A percentile compares a stretch with the other conserved stretches of the same genome.
phyloP scores from a whole-genome alignment of 1,140 invertebrate genomes.

The Pseudobourletiella spinata region DNA sequence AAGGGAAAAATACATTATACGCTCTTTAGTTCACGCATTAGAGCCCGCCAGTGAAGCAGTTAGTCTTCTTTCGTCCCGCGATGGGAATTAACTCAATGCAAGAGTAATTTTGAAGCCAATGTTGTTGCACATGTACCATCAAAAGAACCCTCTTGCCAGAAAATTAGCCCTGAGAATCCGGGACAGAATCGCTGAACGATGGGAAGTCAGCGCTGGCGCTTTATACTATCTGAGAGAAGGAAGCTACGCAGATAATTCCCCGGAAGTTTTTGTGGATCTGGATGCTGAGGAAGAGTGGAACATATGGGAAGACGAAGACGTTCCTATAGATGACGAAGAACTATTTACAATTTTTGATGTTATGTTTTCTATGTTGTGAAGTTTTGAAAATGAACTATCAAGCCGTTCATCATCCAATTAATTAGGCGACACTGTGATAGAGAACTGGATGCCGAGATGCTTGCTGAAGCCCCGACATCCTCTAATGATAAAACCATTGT shows the following conservation, averaged over 20 bases:
- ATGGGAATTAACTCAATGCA: background rate
- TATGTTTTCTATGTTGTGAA: too few species aligned
- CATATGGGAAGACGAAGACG: background rate
- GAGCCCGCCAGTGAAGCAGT: background rate
- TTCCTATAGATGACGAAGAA: background rate
- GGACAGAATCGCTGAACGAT: background rate
- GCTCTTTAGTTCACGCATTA: background rate
- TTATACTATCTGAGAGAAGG: background rate
- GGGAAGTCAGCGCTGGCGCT: background rate
- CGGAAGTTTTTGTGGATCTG: too few species aligned
- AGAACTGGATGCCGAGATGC: background rate
- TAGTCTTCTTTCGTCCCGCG: background rate
- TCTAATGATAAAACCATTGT: too few species aligned
- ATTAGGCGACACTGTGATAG: background rate
- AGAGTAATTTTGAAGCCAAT: background rate
- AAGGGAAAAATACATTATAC: background rate
- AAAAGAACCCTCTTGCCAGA: background rate
- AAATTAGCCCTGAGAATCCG: background rate
- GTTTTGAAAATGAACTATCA: background rate
- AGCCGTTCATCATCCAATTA: background rate
- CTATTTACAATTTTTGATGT: background rate
- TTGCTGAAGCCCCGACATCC: too few species aligned
- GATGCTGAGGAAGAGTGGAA: too few species aligned
- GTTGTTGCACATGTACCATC: background rate
- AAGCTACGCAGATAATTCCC: too few species aligned